A percentile compares a stretch with the other conserved stretches of the same genome.
These are phyloP conservation scores for Eptatretus atami DNA, from an alignment of 2,797 vertebrate genomes.

Conservation along the genomic window DNA sequence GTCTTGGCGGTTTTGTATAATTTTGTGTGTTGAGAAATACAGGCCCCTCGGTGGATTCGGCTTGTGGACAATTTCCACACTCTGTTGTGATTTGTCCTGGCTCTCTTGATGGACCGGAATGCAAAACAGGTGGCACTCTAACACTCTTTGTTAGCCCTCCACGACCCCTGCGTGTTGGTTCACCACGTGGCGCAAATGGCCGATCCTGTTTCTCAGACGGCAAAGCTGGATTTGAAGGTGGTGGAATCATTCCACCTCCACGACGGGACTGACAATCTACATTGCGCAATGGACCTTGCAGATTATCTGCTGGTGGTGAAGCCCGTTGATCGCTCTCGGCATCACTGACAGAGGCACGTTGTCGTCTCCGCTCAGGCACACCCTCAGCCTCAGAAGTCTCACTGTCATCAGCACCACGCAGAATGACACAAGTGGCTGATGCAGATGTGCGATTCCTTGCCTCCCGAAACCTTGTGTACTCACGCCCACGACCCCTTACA, in stretches of 20 bases:
- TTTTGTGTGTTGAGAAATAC: too few relatives aligned
- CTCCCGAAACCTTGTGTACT: conserved; percentile 53
- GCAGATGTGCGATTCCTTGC: conserved; percentile 35
- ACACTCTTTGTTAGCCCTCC: conserved; percentile 21
- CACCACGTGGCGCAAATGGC: conserved; percentile 32
- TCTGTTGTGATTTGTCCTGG: too few relatives aligned
- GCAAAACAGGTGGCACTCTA: too few relatives aligned
- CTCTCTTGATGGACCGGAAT: too few relatives aligned
- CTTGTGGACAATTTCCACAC: too few relatives aligned
- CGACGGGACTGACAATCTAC: neutral
- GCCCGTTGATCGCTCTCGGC: conserved; percentile 49
- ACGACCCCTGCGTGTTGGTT: conserved; percentile 58
- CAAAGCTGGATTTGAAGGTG: neutral
- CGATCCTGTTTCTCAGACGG: neutral
- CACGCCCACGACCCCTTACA: conserved; percentile 34
- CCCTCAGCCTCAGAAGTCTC: conserved; percentile 95
- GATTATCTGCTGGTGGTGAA: neutral
- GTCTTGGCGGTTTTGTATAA: too few relatives aligned
- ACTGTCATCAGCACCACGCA: conserved; percentile 73
- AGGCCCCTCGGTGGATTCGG: too few relatives aligned
- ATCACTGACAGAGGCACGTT: conserved; percentile 70
- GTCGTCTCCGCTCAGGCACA: conserved; percentile 54
- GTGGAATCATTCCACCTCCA: neutral
- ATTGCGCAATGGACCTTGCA: neutral
- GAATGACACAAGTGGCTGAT: conserved; percentile 18